phyloP scores from a whole-genome alignment of 2,113 vertebrate genomes.

The Phrynosoma blainvillii region DNA sequence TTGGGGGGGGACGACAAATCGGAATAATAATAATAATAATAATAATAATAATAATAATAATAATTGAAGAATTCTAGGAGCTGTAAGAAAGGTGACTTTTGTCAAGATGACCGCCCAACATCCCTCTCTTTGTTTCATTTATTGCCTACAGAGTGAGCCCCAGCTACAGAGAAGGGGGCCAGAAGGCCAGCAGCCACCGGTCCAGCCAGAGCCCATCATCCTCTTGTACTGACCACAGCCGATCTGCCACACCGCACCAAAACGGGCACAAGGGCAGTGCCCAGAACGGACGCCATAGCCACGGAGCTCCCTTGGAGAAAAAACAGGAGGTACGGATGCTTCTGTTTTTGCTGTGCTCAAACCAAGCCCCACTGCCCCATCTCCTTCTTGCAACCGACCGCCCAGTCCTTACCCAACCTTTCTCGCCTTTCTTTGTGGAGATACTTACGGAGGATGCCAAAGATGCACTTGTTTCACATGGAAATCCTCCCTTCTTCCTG shows the following conservation, averaged over 20 bases:
- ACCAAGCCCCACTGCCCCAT: constrained; percentile 20
- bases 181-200: constrained; percentile 80
- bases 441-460: neutral
- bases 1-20: too few species aligned
- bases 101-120: too few species aligned
- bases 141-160: constrained; percentile 74
- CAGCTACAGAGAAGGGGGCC: constrained; percentile 84
- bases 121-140: neutral
- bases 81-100: too few species aligned
- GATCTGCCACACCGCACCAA: constrained; percentile 85
- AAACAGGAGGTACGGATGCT: constrained; percentile 93
- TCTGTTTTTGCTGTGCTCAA: constrained; percentile 72
- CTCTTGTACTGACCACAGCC: constrained; percentile 76
- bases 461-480: neutral
- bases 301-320: constrained; percentile 79
- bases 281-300: constrained; percentile 86
- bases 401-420: neutral
- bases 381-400: constrained; percentile 4
- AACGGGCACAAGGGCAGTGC: constrained; percentile 89
- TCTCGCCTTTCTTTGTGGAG: neutral
- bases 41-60: too few species aligned
- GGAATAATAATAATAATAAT: too few species aligned
- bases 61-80: too few species aligned
- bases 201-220: constrained; percentile 82
- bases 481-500: neutral